These are phyloP conservation scores for Pachyramphus minor DNA, from an alignment of 2,113 vertebrate species.

Conservation along the genomic window DNA sequence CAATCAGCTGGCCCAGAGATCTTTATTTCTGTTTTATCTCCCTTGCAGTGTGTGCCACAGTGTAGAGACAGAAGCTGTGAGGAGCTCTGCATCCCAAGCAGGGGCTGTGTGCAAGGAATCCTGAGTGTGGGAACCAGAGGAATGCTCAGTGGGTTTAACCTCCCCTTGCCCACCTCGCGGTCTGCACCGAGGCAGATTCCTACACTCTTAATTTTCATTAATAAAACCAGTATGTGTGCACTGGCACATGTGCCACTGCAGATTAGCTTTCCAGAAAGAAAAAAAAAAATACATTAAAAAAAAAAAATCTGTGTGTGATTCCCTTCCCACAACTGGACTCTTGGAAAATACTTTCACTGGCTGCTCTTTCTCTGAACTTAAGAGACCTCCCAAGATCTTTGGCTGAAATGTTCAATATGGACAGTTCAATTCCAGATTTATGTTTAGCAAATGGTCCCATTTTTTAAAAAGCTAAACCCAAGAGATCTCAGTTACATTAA, in stretches of 20 bases:
- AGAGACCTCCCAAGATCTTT: background rate
- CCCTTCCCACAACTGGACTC: background rate
- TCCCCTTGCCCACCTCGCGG: background rate
- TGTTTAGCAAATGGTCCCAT: background rate
- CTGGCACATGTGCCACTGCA: background rate
- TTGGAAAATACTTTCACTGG: background rate
- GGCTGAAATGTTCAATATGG: background rate
- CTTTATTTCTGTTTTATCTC: slow-evolving; percentile 23
- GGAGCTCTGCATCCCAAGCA: slow-evolving; percentile 1
- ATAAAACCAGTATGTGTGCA: background rate
- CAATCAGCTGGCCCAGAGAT: background rate
- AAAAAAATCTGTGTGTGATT: background rate
- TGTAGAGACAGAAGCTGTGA: background rate
- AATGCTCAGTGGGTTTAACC: background rate
- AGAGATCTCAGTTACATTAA: background rate
- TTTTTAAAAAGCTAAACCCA: background rate
- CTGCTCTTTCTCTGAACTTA: background rate
- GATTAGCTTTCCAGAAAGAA: background rate
- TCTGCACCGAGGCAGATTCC: background rate
- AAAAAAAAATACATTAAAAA: background rate
- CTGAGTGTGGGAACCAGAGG: background rate
- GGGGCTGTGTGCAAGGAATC: background rate
- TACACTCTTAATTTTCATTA: slow-evolving; percentile 34
- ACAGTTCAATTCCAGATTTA: background rate
- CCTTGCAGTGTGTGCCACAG: background rate